Evolutionary conservation across 1,140 invertebrate genomes (phyloP).

Genomic region (Lepidurus couesii): DNA sequence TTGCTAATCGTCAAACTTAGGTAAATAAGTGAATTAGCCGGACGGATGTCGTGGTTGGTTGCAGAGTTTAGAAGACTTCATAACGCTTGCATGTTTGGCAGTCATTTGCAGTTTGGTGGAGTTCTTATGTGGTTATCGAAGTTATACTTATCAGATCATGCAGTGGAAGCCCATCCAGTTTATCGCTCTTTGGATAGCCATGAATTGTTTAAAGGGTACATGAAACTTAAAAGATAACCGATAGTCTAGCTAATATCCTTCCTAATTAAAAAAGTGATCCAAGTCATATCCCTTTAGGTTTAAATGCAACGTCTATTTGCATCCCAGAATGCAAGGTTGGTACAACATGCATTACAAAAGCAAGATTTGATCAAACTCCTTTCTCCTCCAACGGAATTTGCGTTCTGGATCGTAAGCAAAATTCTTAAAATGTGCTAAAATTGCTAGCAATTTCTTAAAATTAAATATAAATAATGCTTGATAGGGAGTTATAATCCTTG

Average conservation of each 20-base stretch:
- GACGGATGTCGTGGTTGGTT: not conserved
- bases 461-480: no score
- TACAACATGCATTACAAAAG: not conserved
- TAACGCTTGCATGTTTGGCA: not conserved
- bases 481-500: not conserved
- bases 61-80: not conserved
- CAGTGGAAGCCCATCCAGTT: not conserved
- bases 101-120: not conserved
- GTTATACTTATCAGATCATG: not conserved
- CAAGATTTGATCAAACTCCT: not conserved
- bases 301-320: not conserved
- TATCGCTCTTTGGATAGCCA: not conserved
- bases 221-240: not conserved
- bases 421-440: not conserved
- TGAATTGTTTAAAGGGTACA: not conserved
- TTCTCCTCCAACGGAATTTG: not conserved
- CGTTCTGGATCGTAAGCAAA: not conserved
- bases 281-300: no score
- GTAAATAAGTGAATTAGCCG: not conserved
- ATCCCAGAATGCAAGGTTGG: not conserved
- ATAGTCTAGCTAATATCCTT: not conserved
- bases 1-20: not conserved
- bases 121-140: not conserved
- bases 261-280: not conserved
- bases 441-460: no score